phyloP scores from a whole-genome alignment of 2,797 vertebrate genomes.

The Atherinosoma microstoma region DNA sequence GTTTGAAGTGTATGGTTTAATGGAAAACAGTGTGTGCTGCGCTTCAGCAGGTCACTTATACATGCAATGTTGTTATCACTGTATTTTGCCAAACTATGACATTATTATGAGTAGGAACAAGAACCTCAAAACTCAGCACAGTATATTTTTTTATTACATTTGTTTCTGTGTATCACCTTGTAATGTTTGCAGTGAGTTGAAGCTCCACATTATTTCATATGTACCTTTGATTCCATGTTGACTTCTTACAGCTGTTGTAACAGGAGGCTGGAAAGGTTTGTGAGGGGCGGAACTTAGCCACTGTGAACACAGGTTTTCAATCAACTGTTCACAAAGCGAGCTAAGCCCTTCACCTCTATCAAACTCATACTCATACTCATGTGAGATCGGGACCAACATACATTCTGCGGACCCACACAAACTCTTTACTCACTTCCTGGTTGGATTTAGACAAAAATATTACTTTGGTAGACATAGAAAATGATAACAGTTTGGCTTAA shows the following conservation, averaged over 20 bases:
- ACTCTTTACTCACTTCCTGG: too few species aligned
- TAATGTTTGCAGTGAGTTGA: not conserved
- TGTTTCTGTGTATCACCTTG: not conserved
- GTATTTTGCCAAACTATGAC: not conserved
- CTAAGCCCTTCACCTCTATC: slow-evolving; percentile 87
- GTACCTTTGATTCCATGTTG: slow-evolving; percentile 16
- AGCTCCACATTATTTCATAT: slow-evolving; percentile 1
- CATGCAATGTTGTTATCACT: not conserved
- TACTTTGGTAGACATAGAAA: too few species aligned
- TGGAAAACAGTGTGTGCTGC: slow-evolving; percentile 1
- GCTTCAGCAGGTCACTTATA: not conserved
- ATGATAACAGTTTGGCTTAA: too few species aligned
- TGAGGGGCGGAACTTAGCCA: slow-evolving; percentile 91
- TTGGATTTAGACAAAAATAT: too few species aligned
- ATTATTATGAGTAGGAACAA: not conserved
- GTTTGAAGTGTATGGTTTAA: not conserved
- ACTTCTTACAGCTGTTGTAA: slow-evolving; percentile 35
- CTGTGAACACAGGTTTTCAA: slow-evolving; percentile 87
- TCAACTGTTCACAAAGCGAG: slow-evolving; percentile 88
- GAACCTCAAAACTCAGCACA: slow-evolving; percentile 2
- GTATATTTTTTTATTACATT: not conserved
- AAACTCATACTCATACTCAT: slow-evolving; percentile 74
- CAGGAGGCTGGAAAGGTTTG: slow-evolving; percentile 65
- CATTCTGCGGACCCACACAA: too few species aligned
- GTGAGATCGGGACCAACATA: too few species aligned